Evolutionary conservation across 2,113 vertebrate genomes (phyloP), one percentile per base, ranked within the genome.

Genomic region (Coptodon bakossiorum): DNA sequence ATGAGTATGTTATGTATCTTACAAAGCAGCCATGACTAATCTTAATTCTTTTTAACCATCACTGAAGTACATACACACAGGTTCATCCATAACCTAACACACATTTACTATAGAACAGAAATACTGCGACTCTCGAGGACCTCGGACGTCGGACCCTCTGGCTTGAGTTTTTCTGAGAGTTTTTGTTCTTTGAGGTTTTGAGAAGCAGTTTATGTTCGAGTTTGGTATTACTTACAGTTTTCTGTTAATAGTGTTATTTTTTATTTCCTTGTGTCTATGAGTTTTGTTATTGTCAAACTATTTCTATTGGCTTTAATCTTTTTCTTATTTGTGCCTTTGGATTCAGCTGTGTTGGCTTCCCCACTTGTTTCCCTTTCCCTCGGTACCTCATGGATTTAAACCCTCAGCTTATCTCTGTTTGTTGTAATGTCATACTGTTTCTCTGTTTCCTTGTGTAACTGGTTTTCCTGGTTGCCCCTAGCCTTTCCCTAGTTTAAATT

Each of bases 21-120:
- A 80, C 43, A 87, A 92, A 93, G 82, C 78, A 90, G 82, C 88
- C 50, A n/a, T 84, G 63, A 89, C 89, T 90, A 90, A 93, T 92
- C 50, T 54, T 56, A 48, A 83, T 88, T 90, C 53, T 40, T 43
- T 81, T 71, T n/a, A 84, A 31, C 36, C 31, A 81, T 87, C 48
- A 86, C 29, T 86, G 5, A 84, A 40, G 6, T 54, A 27, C 4
- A 78, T n/a, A 78, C 19, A 78, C 43, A 38, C 40, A 81, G 34
- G 63, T 82, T 81, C 29, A 86, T 24, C 59, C 57, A 29, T 73
- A 86, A 76, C 78, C 19, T 22, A 13, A 73, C n/a, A 76, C 29
- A 59, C 31, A 36, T 50, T 80, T 48, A 43, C 9, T 34, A 11
- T 34, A 9, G 52, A 10, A 50, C 16, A 6, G 16, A 34, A 79